A percentile compares a stretch with the other conserved stretches of the same genome.
Evolutionary conservation across 2,113 vertebrate genomes (phyloP).

Genomic region (Aegithalos caudatus): DNA sequence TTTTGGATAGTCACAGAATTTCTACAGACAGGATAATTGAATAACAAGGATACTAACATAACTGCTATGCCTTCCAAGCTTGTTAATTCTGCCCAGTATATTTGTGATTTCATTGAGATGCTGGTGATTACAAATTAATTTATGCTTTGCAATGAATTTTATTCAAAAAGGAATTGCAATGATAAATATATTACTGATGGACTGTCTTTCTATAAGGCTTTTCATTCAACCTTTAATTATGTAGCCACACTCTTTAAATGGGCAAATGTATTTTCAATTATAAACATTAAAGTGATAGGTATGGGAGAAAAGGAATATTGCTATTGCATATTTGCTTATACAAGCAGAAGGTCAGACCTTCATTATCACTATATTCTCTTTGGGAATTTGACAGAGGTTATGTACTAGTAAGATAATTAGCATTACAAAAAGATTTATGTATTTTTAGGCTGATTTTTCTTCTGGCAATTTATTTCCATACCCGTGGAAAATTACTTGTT

Average conservation of each 20-base stretch:
- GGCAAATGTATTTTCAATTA: neutral
- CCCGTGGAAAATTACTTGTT: neutral
- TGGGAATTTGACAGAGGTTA: neutral
- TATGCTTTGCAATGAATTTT: neutral
- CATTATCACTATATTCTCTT: neutral
- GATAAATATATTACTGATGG: neutral
- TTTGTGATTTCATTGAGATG: conserved; percentile 18
- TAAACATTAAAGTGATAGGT: neutral
- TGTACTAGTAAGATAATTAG: neutral
- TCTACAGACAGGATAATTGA: neutral
- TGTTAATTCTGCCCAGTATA: conserved; percentile 21
- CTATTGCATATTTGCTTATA: neutral
- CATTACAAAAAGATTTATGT: neutral
- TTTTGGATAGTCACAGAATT: neutral
- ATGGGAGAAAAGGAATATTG: neutral
- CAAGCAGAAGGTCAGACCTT: neutral
- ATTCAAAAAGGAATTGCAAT: neutral
- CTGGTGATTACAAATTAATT: conserved; percentile 42
- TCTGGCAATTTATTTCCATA: neutral
- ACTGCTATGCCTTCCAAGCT: neutral
- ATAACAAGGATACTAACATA: neutral
- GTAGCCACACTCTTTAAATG: neutral
- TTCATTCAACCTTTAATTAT: neutral
- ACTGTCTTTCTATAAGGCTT: neutral
- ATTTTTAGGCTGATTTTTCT: neutral